These are phyloP conservation scores for Platyura marginata DNA, from an alignment of 1,140 invertebrate species.

Conservation along the genomic window DNA sequence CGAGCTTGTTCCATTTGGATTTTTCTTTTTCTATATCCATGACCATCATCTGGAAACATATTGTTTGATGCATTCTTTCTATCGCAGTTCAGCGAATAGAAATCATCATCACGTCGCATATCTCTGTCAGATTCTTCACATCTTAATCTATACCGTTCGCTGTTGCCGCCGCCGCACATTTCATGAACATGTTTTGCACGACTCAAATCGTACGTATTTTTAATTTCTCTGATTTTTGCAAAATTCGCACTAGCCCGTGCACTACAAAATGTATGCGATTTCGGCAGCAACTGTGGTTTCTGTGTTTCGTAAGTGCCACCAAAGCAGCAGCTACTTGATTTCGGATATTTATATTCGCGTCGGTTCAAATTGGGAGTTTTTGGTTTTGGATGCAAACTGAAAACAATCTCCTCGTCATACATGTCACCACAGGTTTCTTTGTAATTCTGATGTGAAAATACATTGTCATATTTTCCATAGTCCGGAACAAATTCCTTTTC, in stretches of 20 bases:
- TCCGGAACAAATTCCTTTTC: conserved; percentile 21
- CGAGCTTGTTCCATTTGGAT: background rate
- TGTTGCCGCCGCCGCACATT: background rate
- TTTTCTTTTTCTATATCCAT: too few species aligned
- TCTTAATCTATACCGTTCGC: too few species aligned
- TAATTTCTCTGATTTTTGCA: background rate
- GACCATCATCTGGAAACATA: too few species aligned
- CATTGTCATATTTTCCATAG: conserved; percentile 1
- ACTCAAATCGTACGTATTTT: too few species aligned
- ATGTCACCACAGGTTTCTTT: conserved; percentile 15
- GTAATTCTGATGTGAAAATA: conserved; percentile 19
- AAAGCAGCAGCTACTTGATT: conserved; percentile 23
- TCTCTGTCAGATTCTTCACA: too few species aligned
- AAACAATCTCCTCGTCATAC: conserved; percentile 15
- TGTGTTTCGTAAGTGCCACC: conserved; percentile 11
- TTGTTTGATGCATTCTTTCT: too few species aligned
- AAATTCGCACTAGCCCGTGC: background rate
- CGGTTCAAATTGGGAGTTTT: conserved; percentile 14
- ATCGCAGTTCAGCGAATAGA: background rate
- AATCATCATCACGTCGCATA: background rate
- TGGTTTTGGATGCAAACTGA: conserved; percentile 1
- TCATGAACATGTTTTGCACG: too few species aligned
- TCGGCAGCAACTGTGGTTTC: conserved; percentile 15
- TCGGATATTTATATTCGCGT: conserved; percentile 22
- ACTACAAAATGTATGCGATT: conserved; percentile 22